Percentiles rank a stretch among this genome's conserved stretches.
phyloP scores from a whole-genome alignment of 2,888 invertebrate genomes.

The Tiliacea aurago region DNA sequence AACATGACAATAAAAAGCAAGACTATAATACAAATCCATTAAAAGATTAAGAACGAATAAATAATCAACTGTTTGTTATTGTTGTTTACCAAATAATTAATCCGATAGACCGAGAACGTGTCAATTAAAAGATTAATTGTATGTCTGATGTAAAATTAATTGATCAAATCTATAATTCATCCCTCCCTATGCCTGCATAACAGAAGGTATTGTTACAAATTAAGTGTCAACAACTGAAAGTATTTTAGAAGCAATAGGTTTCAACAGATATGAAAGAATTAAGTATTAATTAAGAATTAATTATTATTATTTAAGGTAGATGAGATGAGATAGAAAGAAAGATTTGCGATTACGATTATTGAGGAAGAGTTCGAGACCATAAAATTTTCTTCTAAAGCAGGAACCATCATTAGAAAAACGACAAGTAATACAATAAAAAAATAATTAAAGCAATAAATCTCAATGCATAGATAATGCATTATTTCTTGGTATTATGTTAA shows the following conservation, averaged over 20 bases:
- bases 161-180: slow-evolving; percentile 42
- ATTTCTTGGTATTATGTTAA: slow-evolving; percentile 23
- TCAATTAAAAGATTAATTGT: slow-evolving; percentile 27
- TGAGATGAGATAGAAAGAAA: not conserved
- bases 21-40: slow-evolving; percentile 42
- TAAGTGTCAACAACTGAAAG: slow-evolving; percentile 23
- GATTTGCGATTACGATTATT: not conserved
- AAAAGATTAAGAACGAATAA: slow-evolving; percentile 36
- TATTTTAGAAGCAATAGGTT: not conserved
- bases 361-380: not conserved
- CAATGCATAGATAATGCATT: not conserved
- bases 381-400: not conserved
- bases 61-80: slow-evolving; percentile 22
- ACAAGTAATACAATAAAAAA: slow-evolving; percentile 7
- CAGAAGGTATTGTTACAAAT: slow-evolving; percentile 40
- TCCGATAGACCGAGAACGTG: slow-evolving; percentile 14
- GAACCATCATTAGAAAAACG: not conserved
- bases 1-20: slow-evolving; percentile 10
- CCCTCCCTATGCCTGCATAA: slow-evolving; percentile 30
- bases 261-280: not conserved
- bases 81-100: slow-evolving; percentile 37
- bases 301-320: no score
- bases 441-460: slow-evolving; percentile 21
- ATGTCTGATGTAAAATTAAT: slow-evolving; percentile 15
- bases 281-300: no score